Conservation (phyloP, 2,113 vertebrate genomes). For the Potamarius usumacintae region DNA sequence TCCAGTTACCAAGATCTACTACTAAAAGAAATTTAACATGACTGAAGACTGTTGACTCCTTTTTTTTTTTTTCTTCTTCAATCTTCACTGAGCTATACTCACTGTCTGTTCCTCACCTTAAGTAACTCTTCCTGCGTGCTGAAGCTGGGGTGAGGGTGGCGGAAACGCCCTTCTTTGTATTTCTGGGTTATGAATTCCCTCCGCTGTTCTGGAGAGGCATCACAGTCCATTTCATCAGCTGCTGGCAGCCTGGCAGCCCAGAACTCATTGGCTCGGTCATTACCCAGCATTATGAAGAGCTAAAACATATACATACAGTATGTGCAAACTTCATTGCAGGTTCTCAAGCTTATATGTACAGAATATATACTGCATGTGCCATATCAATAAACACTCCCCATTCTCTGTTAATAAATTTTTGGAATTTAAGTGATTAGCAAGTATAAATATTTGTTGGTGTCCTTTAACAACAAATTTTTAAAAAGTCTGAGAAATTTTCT, state of each 20-base stretch:
- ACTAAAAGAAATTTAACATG: neutral
- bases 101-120: slow-evolving; percentile 73
- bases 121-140: slow-evolving; percentile 84
- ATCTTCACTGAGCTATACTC: neutral
- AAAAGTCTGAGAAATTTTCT: neutral
- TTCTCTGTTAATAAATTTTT: neutral
- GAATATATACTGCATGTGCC: neutral
- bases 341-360: neutral
- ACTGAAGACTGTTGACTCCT: neutral
- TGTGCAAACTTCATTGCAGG: slow-evolving; percentile 42
- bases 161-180: slow-evolving; percentile 84
- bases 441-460: neutral
- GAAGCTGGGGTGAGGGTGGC: slow-evolving; percentile 78
- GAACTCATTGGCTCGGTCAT: slow-evolving; percentile 89
- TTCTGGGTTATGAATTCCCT: slow-evolving; percentile 86
- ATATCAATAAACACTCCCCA: neutral
- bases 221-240: slow-evolving; percentile 74
- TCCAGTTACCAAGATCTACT: neutral
- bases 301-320: slow-evolving; percentile 52
- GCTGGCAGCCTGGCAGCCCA: slow-evolving; percentile 80
- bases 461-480: neutral
- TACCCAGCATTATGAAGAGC: slow-evolving; percentile 95
- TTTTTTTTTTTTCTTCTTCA: neutral
- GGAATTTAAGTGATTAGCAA: neutral
- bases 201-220: slow-evolving; percentile 76